Evolutionary conservation across 2,888 invertebrate species (phyloP).

Genomic region (Furcula furcula): DNA sequence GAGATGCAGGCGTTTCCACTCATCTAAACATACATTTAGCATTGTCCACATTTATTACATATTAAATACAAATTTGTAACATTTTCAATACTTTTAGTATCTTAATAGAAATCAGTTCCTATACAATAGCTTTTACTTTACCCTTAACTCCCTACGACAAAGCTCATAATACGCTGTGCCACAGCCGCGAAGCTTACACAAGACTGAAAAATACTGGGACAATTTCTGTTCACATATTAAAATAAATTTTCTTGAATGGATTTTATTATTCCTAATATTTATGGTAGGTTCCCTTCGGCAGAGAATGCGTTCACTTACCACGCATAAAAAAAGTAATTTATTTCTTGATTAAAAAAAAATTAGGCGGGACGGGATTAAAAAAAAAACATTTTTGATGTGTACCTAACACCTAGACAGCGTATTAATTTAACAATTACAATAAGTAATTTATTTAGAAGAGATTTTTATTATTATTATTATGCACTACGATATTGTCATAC

Average conservation of each 20-base stretch:
- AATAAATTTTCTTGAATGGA: too few relatives aligned
- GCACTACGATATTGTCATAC: constrained; percentile 71
- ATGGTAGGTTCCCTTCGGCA: too few relatives aligned
- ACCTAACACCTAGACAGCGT: constrained; percentile 59
- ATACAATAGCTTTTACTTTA: constrained; percentile 70
- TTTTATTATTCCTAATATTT: too few relatives aligned
- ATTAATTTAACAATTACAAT: constrained; percentile 57
- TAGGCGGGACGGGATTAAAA: constrained; percentile 41
- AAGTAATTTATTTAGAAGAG: constrained; percentile 39
- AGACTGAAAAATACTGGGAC: constrained; percentile 57
- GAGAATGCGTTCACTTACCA: too few relatives aligned
- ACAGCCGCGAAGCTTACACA: constrained; percentile 59
- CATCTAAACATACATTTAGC: constrained; percentile 22
- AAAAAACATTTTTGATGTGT: constrained; percentile 9
- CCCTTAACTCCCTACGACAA: constrained; percentile 75
- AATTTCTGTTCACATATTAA: constrained; percentile 53
- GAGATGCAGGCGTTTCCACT: too few relatives aligned
- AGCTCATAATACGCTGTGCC: constrained; percentile 72
- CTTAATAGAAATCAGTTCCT: constrained; percentile 70
- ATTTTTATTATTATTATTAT: constrained; percentile 48
- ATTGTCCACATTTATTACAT: constrained; percentile 35
- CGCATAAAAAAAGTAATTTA: constrained; percentile 14
- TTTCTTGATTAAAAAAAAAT: constrained; percentile 28
- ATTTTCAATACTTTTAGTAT: constrained; percentile 76
- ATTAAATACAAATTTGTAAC: constrained; percentile 80